Base-by-base conservation (phyloP, 1,140 invertebrate genomes). In the Atopsyche davidsoni region DNA sequence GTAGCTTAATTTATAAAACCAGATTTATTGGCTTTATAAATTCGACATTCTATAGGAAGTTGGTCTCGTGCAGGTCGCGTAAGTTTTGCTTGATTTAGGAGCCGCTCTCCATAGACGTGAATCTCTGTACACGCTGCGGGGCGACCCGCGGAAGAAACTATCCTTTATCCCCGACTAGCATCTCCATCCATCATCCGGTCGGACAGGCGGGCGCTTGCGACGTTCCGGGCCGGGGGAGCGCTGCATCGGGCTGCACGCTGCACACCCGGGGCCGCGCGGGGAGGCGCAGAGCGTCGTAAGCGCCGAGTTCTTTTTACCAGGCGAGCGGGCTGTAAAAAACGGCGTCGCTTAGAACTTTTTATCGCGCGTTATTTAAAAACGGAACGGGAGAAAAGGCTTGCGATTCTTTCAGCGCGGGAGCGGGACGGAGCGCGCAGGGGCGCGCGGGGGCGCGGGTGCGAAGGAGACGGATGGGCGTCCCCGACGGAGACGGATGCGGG, bases 131-230 rank as follows among this genome's bases (percentile, higher is more conserved):
- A 54, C 21, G 19, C 24, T 41, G 31, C 39, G 42, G 35, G 43
- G 14, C 55, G 46, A 50, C 55, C 55, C 51, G 38, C 25, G 42
- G 19, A 50, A 58, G 55, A 51, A 58, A 53, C 51, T 53, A 58
- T 58, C 55, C 47, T 58, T 58, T 58, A 58, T 58, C 47, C 51
- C 51, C 43, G 55, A 58, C 55, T 49, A 58, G 46, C 52, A 58
- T 53, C 46, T 58, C 55, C 55, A 58, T 58, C 55, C 48, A 58
- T 58, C 55, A 58, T 58, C 48, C 47, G 42, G 55, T 57, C 51
- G 18, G 46, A 51, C 47, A 50, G 51, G 36, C 41, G 16, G 55
- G 9, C 51, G 43, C 55, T 53, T 53, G 19, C 46, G 38, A 7
- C 32, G 17, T 58, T 53, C 32, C 17, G 28, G 4, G n/a, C 17